Base-by-base conservation (phyloP, 2,113 vertebrate species). In the Terrapene triunguis region DNA sequence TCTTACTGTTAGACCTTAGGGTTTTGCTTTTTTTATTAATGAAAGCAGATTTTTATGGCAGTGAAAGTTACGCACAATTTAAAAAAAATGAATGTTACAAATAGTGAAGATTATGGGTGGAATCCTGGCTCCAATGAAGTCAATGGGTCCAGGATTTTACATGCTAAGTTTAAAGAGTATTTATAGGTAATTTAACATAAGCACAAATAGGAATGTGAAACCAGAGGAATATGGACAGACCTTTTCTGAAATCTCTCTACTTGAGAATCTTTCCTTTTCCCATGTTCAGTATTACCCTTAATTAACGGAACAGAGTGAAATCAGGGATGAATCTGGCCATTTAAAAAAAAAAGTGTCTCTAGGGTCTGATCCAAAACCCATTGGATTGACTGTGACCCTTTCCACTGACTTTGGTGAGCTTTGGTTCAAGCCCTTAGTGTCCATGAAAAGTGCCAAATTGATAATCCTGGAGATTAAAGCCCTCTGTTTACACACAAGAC, bases 21-120 rank as follows among this genome's bases (percentile, higher is more conserved):
- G 5, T 88, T 78, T 78, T 80, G 13, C 89, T 85, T 96, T 86
- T 92, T 92, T 53, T 90, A 91, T 85, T 17, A 94, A 32, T 80
- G 74, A 92, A 95, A 92, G 16, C 35, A 82, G 81, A 83, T 74
- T 84, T 95, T 93, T 88, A 80, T 51, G 10, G 25, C 22, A 89
- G 3, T 48, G 21, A 92, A 89, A 85, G 69, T 19, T 76, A 84
- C 51, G 5, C 10, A 44, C 7, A 17, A 9, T 48, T 51, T 9
- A 62, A 12, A 93, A 87, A 82, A 62, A 17, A 0, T 9, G 0
- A 53, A 3, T 27, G 3, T 82, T 92, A 82, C 72, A 80, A 80
- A 72, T 1, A 1, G 22, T 48, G 7, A 0, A 51, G 13, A 82
- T 92, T 92, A 80, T 8, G 44, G 42, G 35, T 29, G 87, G 29